Conservation (phyloP, 2,888 invertebrate genomes). For the Cistogaster globosa region DNA sequence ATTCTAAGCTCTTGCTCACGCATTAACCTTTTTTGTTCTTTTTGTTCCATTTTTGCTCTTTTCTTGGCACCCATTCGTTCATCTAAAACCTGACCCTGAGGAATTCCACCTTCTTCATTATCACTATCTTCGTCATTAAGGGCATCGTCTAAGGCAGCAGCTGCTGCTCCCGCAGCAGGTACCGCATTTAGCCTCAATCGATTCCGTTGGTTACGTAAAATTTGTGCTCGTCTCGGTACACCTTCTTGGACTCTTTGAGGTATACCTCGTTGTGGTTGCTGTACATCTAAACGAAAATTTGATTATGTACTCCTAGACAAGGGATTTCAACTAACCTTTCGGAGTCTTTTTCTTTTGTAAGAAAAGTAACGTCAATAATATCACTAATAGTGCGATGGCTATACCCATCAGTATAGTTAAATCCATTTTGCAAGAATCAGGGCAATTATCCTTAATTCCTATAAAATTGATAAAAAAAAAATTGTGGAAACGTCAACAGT, state of each 20-base stretch:
- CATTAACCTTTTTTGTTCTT: constrained; percentile 92
- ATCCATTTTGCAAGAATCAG: constrained; percentile 54
- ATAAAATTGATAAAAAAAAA: constrained; percentile 38
- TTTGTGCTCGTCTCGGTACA: constrained; percentile 88
- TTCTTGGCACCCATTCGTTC: constrained; percentile 97
- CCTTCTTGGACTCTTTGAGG: constrained; percentile 83
- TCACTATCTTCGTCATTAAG: constrained; percentile 84
- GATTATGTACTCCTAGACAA: not conserved
- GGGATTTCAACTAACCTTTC: constrained; percentile 21
- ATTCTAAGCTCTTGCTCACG: constrained; percentile 91
- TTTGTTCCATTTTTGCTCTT: constrained; percentile 95
- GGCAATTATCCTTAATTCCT: constrained; percentile 4
- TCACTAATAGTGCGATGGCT: constrained; percentile 81
- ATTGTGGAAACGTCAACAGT: constrained; percentile 78
- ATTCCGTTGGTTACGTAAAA: constrained; percentile 88
- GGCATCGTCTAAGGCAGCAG: constrained; percentile 83
- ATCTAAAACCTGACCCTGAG: constrained; percentile 83
- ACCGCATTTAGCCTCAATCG: constrained; percentile 80
- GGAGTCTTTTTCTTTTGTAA: constrained; percentile 76
- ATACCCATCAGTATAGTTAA: constrained; percentile 80
- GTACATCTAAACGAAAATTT: constrained; percentile 66
- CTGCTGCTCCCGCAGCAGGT: constrained; percentile 82
- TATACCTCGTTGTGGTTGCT: constrained; percentile 75
- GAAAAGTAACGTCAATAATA: constrained; percentile 82
- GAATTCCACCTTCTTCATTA: constrained; percentile 80